Evolutionary conservation across 2,797 vertebrate species (phyloP).

Genomic region (Microctenopoma stevenorrisi): DNA sequence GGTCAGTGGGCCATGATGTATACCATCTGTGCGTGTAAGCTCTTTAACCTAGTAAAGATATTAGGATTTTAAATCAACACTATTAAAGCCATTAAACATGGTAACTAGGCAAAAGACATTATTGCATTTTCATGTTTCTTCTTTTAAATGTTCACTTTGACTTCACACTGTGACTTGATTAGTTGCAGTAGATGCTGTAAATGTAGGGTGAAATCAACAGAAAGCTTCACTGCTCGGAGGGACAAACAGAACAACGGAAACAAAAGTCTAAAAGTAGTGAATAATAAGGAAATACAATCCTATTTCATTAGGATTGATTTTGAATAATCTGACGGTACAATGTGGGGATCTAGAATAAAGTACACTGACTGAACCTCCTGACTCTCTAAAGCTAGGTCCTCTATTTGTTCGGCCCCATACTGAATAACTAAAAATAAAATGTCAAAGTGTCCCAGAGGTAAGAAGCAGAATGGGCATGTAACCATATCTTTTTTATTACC

Average conservation of each 20-base stretch:
- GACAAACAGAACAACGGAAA: too few species aligned
- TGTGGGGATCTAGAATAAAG: too few species aligned
- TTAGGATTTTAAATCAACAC: slow-evolving; percentile 23
- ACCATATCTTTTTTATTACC: too few species aligned
- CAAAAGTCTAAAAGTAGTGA: too few species aligned
- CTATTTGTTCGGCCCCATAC: not conserved
- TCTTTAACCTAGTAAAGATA: slow-evolving; percentile 36
- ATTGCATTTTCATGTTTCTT: not conserved
- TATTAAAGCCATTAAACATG: slow-evolving; percentile 18
- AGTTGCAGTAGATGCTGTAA: not conserved
- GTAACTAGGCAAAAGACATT: not conserved
- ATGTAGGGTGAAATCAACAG: not conserved
- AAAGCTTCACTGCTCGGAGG: too few species aligned
- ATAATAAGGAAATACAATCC: too few species aligned
- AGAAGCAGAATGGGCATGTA: not conserved
- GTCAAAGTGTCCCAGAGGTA: not conserved
- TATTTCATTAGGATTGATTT: too few species aligned
- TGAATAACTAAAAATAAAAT: not conserved
- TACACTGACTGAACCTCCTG: too few species aligned
- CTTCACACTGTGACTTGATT: not conserved
- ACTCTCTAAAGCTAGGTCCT: too few species aligned
- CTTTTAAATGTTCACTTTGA: not conserved
- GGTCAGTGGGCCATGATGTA: slow-evolving; percentile 76
- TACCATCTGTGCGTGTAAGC: slow-evolving; percentile 51
- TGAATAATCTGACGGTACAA: too few species aligned